phyloP scores from a whole-genome alignment of 2,113 vertebrate species.

The Siniperca knerii region DNA sequence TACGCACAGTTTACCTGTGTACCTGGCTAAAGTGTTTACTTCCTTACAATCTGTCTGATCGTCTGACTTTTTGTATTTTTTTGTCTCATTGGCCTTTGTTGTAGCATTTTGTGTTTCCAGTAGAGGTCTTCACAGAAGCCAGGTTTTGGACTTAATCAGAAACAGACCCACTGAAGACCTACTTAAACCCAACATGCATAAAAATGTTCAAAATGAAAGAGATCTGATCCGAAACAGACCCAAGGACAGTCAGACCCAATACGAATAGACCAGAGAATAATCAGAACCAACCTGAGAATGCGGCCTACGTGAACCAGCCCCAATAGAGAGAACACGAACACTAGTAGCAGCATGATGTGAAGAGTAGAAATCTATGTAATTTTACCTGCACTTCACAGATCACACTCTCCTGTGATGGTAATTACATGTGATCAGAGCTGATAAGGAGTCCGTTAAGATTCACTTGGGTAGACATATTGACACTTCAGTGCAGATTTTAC shows the following conservation, averaged over 20 bases:
- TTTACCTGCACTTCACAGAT: neutral
- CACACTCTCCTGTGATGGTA: neutral
- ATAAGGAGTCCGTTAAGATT: neutral
- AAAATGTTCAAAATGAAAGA: neutral
- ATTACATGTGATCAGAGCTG: neutral
- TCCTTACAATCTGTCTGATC: no score
- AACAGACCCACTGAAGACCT: neutral
- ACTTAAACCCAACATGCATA: neutral
- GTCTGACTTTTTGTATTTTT: neutral
- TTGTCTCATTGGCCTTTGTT: neutral
- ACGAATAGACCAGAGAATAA: neutral
- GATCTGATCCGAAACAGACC: neutral
- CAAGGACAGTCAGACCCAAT: neutral
- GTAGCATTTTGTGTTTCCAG: neutral
- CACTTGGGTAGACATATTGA: neutral
- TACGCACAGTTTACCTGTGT: no score
- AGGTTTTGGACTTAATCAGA: neutral
- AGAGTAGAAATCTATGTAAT: neutral
- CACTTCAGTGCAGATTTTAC: neutral
- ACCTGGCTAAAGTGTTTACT: no score
- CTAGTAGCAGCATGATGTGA: neutral
- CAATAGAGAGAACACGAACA: no score
- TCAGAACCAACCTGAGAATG: neutral
- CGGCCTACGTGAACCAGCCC: no score
- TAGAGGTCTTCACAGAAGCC: neutral